These are phyloP conservation scores for Pristiophorus japonicus DNA, from an alignment of 2,113 vertebrate species.

Conservation along the genomic window DNA sequence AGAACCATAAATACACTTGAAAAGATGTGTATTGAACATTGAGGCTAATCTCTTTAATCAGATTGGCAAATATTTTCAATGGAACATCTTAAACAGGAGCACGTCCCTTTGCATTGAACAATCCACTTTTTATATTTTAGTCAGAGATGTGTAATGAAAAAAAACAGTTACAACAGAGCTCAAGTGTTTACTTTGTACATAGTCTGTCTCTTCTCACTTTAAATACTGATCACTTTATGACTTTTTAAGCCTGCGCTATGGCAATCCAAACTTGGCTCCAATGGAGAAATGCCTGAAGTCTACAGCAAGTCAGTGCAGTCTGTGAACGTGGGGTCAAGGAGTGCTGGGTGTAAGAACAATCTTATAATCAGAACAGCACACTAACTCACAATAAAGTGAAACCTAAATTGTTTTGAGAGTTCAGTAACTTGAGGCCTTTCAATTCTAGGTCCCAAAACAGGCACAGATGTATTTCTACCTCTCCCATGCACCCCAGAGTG, in stretches of 20 bases:
- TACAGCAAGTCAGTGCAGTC: not conserved
- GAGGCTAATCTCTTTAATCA: conserved; percentile 31
- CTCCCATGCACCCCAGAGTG: too few relatives aligned
- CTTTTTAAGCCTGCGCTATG: not conserved
- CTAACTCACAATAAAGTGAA: not conserved
- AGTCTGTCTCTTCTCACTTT: not conserved
- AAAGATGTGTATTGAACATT: conserved; percentile 25
- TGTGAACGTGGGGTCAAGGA: not conserved
- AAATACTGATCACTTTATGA: not conserved
- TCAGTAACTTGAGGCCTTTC: not conserved
- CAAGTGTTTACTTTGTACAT: not conserved
- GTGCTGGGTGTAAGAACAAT: not conserved
- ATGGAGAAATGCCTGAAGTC: not conserved
- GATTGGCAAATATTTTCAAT: conserved; percentile 31
- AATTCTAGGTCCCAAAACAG: not conserved
- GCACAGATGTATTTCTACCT: too few relatives aligned
- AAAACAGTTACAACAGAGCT: not conserved
- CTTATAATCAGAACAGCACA: not conserved
- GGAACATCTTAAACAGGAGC: not conserved
- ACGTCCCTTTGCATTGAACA: not conserved
- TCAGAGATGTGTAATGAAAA: not conserved
- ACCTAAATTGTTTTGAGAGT: not conserved
- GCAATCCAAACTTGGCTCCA: not conserved
- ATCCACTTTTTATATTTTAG: not conserved
- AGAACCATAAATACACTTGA: conserved; percentile 35